Evolutionary conservation across 2,797 vertebrate genomes (phyloP).

Genomic region (Macroramphosus scolopax): DNA sequence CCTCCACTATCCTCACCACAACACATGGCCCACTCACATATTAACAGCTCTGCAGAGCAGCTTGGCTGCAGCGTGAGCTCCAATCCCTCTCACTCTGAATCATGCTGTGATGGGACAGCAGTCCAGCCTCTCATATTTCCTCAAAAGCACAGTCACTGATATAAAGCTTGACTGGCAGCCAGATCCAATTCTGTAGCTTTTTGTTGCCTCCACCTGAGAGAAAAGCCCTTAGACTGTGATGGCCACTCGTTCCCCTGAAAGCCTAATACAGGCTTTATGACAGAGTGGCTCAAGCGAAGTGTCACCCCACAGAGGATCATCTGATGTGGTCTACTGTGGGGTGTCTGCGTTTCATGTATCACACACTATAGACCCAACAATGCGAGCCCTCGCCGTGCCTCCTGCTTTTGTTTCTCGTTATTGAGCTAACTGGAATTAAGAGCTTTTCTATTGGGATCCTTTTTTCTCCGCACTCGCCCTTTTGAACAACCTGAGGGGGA

Average conservation of each 20-base stretch:
- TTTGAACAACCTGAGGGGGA: constrained; percentile 75
- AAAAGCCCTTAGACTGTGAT: constrained; percentile 73
- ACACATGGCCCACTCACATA: constrained; percentile 65
- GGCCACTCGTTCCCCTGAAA: constrained; percentile 69
- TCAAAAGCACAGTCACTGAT: constrained; percentile 73
- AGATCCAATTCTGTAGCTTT: constrained; percentile 70
- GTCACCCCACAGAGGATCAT: constrained; percentile 63
- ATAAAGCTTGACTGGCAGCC: constrained; percentile 74
- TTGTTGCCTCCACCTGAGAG: constrained; percentile 74
- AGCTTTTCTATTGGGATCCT: constrained; percentile 63
- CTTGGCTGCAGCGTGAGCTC: constrained; percentile 67
- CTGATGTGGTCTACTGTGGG: constrained; percentile 53
- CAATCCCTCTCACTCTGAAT: constrained; percentile 71
- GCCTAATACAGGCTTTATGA: constrained; percentile 66
- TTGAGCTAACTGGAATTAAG: constrained; percentile 71
- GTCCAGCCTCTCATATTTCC: constrained; percentile 69
- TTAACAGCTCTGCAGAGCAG: constrained; percentile 71
- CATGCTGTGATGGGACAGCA: constrained; percentile 69
- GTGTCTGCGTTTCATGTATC: constrained; percentile 53
- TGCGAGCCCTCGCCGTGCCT: constrained; percentile 31
- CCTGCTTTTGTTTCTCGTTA: constrained; percentile 66
- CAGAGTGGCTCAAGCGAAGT: constrained; percentile 66
- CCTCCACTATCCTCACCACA: constrained; percentile 39
- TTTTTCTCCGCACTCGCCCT: constrained; percentile 55
- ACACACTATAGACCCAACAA: constrained; percentile 47